These are phyloP conservation scores for Allophyes oxyacanthae DNA, from an alignment of 2,888 invertebrate genomes.

Conservation along the genomic window DNA sequence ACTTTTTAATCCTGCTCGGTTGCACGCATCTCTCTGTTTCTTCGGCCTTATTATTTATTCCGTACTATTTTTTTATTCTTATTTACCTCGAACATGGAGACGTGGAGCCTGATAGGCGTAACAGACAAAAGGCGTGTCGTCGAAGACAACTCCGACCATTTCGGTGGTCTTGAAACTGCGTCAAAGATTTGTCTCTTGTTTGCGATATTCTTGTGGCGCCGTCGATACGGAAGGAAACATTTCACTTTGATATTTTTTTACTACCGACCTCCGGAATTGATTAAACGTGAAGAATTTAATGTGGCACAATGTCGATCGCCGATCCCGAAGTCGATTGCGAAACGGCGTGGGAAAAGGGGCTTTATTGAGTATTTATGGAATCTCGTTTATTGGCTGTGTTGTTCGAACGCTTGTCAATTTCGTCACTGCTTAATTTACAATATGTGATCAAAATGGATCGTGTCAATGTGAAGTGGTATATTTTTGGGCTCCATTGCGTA, in stretches of 20 bases:
- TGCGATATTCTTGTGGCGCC: conserved; percentile 69
- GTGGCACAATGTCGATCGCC: conserved; percentile 75
- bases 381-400: conserved; percentile 72
- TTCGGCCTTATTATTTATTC: conserved; percentile 73
- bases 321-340: conserved; percentile 71
- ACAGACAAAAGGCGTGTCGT: conserved; percentile 88
- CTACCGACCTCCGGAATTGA: conserved; percentile 75
- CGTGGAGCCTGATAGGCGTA: conserved; percentile 80
- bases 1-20: conserved; percentile 67
- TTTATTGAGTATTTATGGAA: conserved; percentile 76
- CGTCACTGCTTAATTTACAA: conserved; percentile 64
- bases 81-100: conserved; percentile 75
- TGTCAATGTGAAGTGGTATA: not conserved
- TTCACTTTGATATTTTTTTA: conserved; percentile 78
- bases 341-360: conserved; percentile 74
- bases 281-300: conserved; percentile 85
- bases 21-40: conserved; percentile 65
- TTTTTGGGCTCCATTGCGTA: conserved; percentile 1
- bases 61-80: conserved; percentile 70
- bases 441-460: conserved; percentile 61
- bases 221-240: conserved; percentile 79
- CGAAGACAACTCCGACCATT: conserved; percentile 77
- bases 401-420: conserved; percentile 73
- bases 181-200: conserved; percentile 85
- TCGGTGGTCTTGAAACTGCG: conserved; percentile 83